phyloP scores from a whole-genome alignment of 92 coral and sea anemone species.

The Hydrozoanthus gracilis region DNA sequence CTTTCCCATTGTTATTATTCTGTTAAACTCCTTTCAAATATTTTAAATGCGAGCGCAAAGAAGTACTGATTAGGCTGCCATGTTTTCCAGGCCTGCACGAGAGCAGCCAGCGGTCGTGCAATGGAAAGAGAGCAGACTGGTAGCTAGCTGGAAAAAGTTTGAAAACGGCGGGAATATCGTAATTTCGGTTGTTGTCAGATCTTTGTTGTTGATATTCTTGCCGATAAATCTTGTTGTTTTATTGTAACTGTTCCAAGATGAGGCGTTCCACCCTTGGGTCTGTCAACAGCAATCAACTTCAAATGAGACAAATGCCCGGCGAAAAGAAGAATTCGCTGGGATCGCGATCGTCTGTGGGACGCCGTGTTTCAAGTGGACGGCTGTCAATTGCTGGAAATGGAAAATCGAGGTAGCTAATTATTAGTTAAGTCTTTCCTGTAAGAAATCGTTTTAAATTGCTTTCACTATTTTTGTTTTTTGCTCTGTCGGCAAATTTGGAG shows the following conservation, averaged over 20 bases:
- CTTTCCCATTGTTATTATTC: constrained; percentile 71
- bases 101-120: neutral
- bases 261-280: constrained; percentile 44
- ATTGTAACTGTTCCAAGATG: neutral
- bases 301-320: constrained; percentile 27
- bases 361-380: constrained; percentile 41
- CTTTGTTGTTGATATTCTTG: neutral
- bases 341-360: constrained; percentile 35
- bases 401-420: constrained; percentile 26
- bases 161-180: constrained; percentile 39
- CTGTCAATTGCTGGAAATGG: constrained; percentile 31
- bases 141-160: constrained; percentile 1
- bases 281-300: constrained; percentile 32
- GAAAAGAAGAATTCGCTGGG: constrained; percentile 36
- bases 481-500: too few species aligned
- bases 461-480: neutral
- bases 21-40: neutral
- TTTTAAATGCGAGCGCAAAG: neutral
- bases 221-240: neutral
- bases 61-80: neutral
- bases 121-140: neutral
- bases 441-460: neutral
- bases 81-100: neutral
- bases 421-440: neutral
- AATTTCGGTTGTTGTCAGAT: constrained; percentile 10